A percentile compares a stretch with the other conserved stretches of the same genome.
phyloP scores from a whole-genome alignment of 2,113 vertebrate species.

The Daphoenositta chrysoptera region DNA sequence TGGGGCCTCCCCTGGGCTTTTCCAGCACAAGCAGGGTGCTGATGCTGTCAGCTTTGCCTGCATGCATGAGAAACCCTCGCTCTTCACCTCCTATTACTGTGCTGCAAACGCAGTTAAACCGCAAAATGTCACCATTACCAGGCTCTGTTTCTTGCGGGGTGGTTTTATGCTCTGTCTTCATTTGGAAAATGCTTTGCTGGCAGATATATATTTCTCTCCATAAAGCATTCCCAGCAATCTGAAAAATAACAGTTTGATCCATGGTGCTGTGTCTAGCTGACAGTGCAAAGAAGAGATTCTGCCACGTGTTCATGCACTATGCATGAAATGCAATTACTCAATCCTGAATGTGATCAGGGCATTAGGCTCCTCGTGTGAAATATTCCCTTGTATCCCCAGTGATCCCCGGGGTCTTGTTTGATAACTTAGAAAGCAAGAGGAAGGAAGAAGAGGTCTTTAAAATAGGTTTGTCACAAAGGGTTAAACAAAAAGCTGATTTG shows the following conservation, averaged over 20 bases:
- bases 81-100: neutral
- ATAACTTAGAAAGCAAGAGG: neutral
- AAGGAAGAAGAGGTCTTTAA: neutral
- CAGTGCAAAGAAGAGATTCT: constrained; percentile 15
- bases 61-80: neutral
- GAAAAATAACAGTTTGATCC: constrained; percentile 42
- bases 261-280: constrained; percentile 12
- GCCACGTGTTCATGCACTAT: neutral
- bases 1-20: neutral
- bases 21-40: neutral
- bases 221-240: constrained; percentile 18
- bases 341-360: neutral
- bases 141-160: neutral
- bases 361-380: neutral
- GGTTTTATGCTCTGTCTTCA: constrained; percentile 50
- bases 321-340: constrained; percentile 47
- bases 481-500: constrained; percentile 33
- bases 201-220: constrained; percentile 33
- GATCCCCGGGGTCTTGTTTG: neutral
- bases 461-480: neutral
- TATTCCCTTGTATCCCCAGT: neutral
- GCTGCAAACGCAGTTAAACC: neutral
- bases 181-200: constrained; percentile 61
- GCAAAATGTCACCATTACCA: constrained; percentile 37
- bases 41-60: neutral